Conservation (phyloP, 2,888 invertebrate genomes). For the Horisme vitalbata region DNA sequence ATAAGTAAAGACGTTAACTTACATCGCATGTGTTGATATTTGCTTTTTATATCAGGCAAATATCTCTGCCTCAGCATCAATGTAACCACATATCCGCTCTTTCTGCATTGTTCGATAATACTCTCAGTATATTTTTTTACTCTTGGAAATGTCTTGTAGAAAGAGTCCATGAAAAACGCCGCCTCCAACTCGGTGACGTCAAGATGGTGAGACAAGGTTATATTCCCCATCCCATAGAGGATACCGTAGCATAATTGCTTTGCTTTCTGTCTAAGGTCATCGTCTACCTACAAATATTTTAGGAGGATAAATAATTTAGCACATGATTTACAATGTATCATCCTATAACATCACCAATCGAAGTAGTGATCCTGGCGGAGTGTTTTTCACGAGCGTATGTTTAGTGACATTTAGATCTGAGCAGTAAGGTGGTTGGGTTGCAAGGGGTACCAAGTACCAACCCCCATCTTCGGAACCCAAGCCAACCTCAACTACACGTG, state of each 20-base stretch:
- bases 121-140: slow-evolving; percentile 83
- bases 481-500: too few relatives aligned
- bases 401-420: too few relatives aligned
- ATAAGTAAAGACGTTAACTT: too few relatives aligned
- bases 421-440: too few relatives aligned
- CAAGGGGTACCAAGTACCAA: too few relatives aligned
- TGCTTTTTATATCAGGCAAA: slow-evolving; percentile 88
- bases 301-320: too few relatives aligned
- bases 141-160: slow-evolving; percentile 89
- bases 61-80: slow-evolving; percentile 90
- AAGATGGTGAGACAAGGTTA: slow-evolving; percentile 90
- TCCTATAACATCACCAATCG: too few relatives aligned
- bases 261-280: slow-evolving; percentile 91
- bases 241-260: slow-evolving; percentile 98
- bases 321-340: too few relatives aligned
- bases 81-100: slow-evolving; percentile 92
- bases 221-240: slow-evolving; percentile 97
- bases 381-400: too few relatives aligned
- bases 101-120: slow-evolving; percentile 85
- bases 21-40: slow-evolving; percentile 84
- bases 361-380: too few relatives aligned
- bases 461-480: too few relatives aligned
- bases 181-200: slow-evolving; percentile 91
- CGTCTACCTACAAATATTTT: slow-evolving; percentile 83
- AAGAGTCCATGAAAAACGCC: slow-evolving; percentile 88